Conservation (phyloP, 1,140 invertebrate species). For the Apis florea region DNA sequence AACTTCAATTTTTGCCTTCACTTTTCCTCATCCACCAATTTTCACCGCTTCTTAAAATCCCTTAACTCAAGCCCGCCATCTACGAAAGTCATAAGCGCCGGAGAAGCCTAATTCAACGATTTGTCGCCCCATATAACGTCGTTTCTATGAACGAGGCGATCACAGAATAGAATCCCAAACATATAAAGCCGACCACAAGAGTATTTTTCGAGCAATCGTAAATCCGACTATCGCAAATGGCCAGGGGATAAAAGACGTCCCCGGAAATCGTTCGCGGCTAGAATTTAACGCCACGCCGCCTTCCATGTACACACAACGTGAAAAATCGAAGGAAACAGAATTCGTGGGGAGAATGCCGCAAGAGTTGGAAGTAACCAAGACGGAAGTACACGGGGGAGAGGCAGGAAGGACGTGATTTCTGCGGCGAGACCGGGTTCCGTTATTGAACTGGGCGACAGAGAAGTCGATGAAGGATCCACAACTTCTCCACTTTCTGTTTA, state of each 20-base stretch:
- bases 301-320: neutral
- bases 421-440: slow-evolving; percentile 14
- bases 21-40: too few relatives aligned
- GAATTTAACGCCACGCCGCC: slow-evolving; percentile 16
- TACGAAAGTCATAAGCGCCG: too few relatives aligned
- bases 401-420: slow-evolving; percentile 18
- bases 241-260: slow-evolving; percentile 13
- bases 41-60: too few relatives aligned
- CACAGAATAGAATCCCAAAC: neutral
- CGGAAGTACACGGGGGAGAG: neutral
- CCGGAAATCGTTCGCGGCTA: slow-evolving; percentile 17
- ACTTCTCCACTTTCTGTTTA: slow-evolving; percentile 43
- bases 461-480: neutral
- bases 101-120: neutral
- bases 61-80: too few relatives aligned
- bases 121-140: too few relatives aligned
- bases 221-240: slow-evolving; percentile 4
- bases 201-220: slow-evolving; percentile 13
- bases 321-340: neutral
- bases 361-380: neutral
- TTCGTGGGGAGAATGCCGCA: neutral
- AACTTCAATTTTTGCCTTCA: too few relatives aligned
- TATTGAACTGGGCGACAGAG: slow-evolving; percentile 35
- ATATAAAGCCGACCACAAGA: neutral
- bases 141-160: too few relatives aligned